phyloP scores from a whole-genome alignment of 2,888 invertebrate species.

The Ochropacha duplaris region DNA sequence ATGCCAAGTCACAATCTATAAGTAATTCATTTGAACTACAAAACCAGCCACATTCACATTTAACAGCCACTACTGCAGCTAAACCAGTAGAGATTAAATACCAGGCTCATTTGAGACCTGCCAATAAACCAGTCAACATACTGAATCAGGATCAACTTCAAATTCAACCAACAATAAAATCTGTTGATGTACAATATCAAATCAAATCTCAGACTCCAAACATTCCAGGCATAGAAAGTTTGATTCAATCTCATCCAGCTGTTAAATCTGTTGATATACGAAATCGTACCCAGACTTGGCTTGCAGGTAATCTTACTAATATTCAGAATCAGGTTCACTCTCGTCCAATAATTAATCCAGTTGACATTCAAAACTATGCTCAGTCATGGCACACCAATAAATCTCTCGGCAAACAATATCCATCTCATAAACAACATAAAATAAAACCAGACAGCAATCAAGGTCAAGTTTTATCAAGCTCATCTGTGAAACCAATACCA shows the following conservation, averaged over 20 bases:
- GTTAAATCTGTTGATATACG: neutral
- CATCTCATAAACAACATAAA: neutral
- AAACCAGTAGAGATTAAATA: neutral
- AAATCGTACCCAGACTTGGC: neutral
- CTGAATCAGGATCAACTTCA: neutral
- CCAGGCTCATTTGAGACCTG: neutral
- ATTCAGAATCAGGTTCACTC: neutral
- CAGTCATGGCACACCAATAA: neutral
- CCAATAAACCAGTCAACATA: neutral
- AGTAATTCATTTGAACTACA: neutral
- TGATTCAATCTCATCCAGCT: neutral
- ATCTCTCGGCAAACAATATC: neutral
- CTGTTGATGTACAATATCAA: neutral
- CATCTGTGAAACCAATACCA: constrained; percentile 5
- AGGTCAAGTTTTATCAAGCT: neutral
- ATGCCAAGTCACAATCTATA: neutral
- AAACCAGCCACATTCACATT: neutral
- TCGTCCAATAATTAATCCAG: neutral
- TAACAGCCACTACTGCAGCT: no score
- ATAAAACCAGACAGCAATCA: neutral
- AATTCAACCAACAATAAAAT: neutral
- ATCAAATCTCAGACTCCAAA: neutral
- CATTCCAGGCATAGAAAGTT: neutral
- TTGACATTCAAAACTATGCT: neutral
- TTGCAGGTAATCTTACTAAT: neutral